phyloP scores from a whole-genome alignment of 2,888 invertebrate genomes.

The Sarcophaga rosellei region DNA sequence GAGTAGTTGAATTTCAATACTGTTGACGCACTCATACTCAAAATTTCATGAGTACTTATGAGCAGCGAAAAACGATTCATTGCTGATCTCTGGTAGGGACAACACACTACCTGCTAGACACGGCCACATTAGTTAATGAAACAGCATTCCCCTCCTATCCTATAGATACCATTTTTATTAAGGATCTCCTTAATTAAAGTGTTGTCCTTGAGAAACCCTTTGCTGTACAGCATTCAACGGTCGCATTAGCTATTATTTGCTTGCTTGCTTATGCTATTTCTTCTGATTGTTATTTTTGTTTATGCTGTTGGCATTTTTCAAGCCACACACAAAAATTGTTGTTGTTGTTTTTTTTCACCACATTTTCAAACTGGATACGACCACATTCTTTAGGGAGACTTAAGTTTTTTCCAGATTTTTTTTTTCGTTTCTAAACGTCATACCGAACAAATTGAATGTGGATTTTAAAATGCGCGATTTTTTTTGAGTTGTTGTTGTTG shows the following conservation, averaged over 20 bases:
- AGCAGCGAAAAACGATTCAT: too few species aligned
- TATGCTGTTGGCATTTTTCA: constrained; percentile 53
- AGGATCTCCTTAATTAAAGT: too few species aligned
- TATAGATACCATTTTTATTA: too few species aligned
- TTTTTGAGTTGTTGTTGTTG: constrained; percentile 22
- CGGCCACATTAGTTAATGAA: too few species aligned
- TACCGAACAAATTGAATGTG: constrained; percentile 49
- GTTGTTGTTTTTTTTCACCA: constrained; percentile 34
- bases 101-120: too few species aligned
- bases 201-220: too few species aligned
- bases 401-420: constrained; percentile 25
- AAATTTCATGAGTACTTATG: too few species aligned
- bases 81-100: too few species aligned
- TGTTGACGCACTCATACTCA: too few species aligned
- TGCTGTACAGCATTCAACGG: too few species aligned
- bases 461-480: constrained; percentile 46
- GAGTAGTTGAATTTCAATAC: too few species aligned
- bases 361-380: constrained; percentile 65
- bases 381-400: constrained; percentile 68
- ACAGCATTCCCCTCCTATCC: too few species aligned
- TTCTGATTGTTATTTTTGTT: constrained; percentile 30
- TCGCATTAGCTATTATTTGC: constrained; percentile 24
- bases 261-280: constrained; percentile 2
- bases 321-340: not conserved
- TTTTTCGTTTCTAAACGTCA: constrained; percentile 48